Conservation (phyloP, 2,113 vertebrate genomes). For the Electrona antarctica region DNA sequence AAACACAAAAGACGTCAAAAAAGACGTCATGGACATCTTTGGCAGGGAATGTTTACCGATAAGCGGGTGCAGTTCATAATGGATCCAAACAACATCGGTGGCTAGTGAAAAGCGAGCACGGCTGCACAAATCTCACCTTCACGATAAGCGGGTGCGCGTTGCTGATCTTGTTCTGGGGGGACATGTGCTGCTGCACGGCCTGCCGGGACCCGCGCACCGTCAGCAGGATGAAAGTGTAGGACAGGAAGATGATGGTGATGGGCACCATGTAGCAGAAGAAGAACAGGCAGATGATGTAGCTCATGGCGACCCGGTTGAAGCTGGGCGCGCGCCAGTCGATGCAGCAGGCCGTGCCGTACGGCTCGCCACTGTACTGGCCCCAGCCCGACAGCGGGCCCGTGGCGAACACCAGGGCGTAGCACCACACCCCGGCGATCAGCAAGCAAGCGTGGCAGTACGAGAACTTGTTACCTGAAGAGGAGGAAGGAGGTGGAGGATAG, state of each 20-base stretch:
- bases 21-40: no score
- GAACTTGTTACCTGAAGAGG: constrained; percentile 81
- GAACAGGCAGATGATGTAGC: constrained; percentile 85
- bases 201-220: constrained; percentile 77
- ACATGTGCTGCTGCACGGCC: constrained; percentile 80
- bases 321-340: constrained; percentile 80
- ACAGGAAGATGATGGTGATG: constrained; percentile 82
- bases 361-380: constrained; percentile 85
- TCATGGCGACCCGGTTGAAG: constrained; percentile 67
- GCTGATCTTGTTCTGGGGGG: constrained; percentile 73
- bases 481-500: not conserved
- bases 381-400: constrained; percentile 79
- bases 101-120: not conserved
- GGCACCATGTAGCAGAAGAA: constrained; percentile 87
- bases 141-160: constrained; percentile 77
- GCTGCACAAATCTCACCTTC: constrained; percentile 70
- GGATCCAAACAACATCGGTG: no score
- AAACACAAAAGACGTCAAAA: no score
- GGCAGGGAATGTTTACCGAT: no score
- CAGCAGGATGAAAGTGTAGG: constrained; percentile 82
- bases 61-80: no score
- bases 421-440: constrained; percentile 82
- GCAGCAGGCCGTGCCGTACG: constrained; percentile 89
- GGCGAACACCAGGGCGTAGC: constrained; percentile 81
- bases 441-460: constrained; percentile 72